Evolutionary conservation across 2,888 invertebrate genomes (phyloP).

Genomic region (Ophion obscuratus): DNA sequence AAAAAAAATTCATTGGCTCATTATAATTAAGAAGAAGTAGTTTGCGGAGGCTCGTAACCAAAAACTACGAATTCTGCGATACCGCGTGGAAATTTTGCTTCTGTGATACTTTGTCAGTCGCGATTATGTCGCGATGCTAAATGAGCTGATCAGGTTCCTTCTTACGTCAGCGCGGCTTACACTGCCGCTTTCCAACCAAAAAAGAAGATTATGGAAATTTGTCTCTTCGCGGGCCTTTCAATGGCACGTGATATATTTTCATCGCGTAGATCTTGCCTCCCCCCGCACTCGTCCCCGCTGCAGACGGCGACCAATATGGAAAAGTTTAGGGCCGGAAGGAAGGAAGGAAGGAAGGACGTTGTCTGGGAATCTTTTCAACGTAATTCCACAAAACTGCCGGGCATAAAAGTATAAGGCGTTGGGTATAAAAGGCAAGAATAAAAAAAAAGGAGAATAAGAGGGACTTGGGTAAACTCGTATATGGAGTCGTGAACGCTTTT

Average conservation of each 20-base stretch:
- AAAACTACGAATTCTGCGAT: too few species aligned
- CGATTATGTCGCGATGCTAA: too few species aligned
- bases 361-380: slow-evolving; percentile 42
- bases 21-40: too few species aligned
- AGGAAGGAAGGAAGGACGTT: slow-evolving; percentile 26
- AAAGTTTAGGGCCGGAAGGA: neutral
- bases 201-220: neutral
- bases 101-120: too few species aligned
- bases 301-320: neutral
- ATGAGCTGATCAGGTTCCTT: too few species aligned
- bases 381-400: slow-evolving; percentile 26
- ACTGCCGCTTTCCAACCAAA: neutral
- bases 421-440: neutral
- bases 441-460: slow-evolving; percentile 14
- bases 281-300: neutral
- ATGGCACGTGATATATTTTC: neutral
- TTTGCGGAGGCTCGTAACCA: too few species aligned
- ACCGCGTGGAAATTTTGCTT: too few species aligned
- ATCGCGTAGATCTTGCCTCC: neutral
- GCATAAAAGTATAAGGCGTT: slow-evolving; percentile 10
- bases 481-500: slow-evolving; percentile 46
- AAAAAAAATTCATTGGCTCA: too few species aligned
- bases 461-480: slow-evolving; percentile 37
- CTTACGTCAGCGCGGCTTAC: neutral
- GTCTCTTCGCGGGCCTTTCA: neutral